A percentile compares a stretch with the other conserved stretches of the same genome.
Evolutionary conservation across 2,113 vertebrate species (phyloP).

Genomic region (Triplophysa rosa): DNA sequence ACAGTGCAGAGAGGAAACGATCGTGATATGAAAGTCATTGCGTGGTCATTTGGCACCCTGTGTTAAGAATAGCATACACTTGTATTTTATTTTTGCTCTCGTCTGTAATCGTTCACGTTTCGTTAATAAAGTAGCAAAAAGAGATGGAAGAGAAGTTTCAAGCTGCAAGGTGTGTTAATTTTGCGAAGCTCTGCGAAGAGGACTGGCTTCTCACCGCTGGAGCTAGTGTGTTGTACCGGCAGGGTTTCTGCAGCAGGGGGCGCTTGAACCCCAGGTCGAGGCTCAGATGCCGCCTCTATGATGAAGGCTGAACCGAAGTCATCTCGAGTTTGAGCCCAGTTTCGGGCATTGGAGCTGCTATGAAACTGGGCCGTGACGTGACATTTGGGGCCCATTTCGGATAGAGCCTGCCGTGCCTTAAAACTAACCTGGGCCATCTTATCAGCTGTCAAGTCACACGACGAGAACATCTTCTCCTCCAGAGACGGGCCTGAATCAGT

Average conservation of each 20-base stretch:
- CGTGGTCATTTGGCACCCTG: background rate
- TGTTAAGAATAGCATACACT: background rate
- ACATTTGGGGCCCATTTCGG: constrained; percentile 69
- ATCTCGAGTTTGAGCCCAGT: constrained; percentile 75
- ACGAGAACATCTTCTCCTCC: constrained; percentile 89
- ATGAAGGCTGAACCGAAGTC: constrained; percentile 76
- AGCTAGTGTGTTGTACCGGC: constrained; percentile 71
- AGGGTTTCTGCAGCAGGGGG: constrained; percentile 58
- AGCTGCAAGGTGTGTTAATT: constrained; percentile 42
- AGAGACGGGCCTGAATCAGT: constrained; percentile 86
- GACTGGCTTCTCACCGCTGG: constrained; percentile 85
- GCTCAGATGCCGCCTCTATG: constrained; percentile 67
- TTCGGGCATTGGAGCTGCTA: constrained; percentile 75
- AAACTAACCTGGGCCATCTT: constrained; percentile 82
- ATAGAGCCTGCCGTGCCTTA: constrained; percentile 75
- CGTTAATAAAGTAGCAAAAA: constrained; percentile 27
- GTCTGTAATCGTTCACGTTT: background rate
- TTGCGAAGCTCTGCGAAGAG: constrained; percentile 39
- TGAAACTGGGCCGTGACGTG: constrained; percentile 76
- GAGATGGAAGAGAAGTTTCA: constrained; percentile 30
- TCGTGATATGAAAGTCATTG: background rate
- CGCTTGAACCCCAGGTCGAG: constrained; percentile 24
- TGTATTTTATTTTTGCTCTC: too few relatives aligned
- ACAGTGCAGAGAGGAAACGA: background rate
- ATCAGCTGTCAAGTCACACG: constrained; percentile 81